phyloP scores from a whole-genome alignment of 2,797 vertebrate genomes.

The Gastrophryne carolinensis region DNA sequence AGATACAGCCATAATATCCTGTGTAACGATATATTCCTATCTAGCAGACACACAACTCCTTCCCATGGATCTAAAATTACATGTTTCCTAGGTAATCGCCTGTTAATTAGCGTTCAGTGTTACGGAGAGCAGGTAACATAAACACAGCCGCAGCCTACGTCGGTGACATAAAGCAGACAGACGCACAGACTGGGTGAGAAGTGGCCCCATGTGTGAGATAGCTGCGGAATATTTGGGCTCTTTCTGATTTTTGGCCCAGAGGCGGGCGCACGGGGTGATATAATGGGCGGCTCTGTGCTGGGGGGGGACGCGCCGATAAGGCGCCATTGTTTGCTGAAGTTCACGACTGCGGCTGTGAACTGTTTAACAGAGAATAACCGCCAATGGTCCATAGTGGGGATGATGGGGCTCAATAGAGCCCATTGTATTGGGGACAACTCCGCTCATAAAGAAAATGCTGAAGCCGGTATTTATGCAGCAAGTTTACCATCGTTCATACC shows the following conservation, averaged over 20 bases:
- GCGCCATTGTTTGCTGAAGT: constrained; percentile 23
- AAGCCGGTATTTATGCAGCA: not conserved
- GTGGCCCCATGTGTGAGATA: not conserved
- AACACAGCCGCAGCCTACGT: not conserved
- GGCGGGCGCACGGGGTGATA: constrained; percentile 3
- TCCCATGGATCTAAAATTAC: too few species aligned
- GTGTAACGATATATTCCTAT: too few species aligned
- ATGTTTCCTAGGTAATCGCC: too few species aligned
- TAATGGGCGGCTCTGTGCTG: constrained; percentile 1
- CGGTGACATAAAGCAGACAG: not conserved
- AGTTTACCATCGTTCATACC: not conserved
- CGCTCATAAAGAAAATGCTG: not conserved
- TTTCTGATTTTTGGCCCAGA: constrained; percentile 12
- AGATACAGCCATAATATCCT: too few species aligned
- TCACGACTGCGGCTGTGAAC: not conserved
- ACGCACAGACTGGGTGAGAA: not conserved
- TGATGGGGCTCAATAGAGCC: not conserved
- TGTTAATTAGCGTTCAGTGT: not conserved
- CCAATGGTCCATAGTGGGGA: not conserved
- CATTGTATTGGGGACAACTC: not conserved
- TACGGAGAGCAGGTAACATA: not conserved
- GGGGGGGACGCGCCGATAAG: not conserved
- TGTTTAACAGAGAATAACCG: not conserved
- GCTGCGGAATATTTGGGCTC: not conserved
- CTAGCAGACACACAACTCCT: too few species aligned